A percentile compares a stretch with the other conserved stretches of the same genome.
Conservation (phyloP, 2,113 vertebrate species). For the Bucco capensis region DNA sequence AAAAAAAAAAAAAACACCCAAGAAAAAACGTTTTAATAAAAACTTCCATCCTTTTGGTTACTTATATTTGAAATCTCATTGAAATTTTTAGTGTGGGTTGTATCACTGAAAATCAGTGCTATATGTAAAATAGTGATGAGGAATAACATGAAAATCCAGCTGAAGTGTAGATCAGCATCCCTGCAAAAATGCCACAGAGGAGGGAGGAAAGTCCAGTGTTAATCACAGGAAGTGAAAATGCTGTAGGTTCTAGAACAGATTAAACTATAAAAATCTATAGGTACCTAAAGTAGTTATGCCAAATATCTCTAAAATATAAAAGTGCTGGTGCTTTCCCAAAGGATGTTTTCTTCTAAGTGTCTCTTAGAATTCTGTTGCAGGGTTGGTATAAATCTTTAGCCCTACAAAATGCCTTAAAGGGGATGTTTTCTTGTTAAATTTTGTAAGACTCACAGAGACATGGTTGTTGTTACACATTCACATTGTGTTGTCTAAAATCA, state of each 20-base stretch:
- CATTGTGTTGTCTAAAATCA: background rate
- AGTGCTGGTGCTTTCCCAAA: background rate
- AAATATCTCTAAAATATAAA: background rate
- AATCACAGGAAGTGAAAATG: background rate
- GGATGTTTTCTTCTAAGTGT: background rate
- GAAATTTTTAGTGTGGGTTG: background rate
- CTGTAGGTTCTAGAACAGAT: background rate
- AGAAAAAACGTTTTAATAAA: too few species aligned
- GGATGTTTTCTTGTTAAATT: background rate
- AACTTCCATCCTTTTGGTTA: background rate
- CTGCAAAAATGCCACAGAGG: background rate
- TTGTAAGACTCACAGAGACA: background rate
- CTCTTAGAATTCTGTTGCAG: background rate
- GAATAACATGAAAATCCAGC: background rate
- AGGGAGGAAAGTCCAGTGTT: background rate
- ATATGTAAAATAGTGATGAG: background rate
- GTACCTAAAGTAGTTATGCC: background rate
- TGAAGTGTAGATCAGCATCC: background rate
- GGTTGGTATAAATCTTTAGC: background rate
- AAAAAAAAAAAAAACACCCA: too few species aligned
- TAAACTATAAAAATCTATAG: background rate
- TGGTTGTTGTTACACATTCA: background rate
- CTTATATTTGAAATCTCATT: background rate
- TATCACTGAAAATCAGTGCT: background rate
- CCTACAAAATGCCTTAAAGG: background rate